Evolutionary conservation across 2,888 invertebrate species (phyloP), one percentile per base, ranked within the genome.

Genomic region (Hirtodrosophila alboralis): DNA sequence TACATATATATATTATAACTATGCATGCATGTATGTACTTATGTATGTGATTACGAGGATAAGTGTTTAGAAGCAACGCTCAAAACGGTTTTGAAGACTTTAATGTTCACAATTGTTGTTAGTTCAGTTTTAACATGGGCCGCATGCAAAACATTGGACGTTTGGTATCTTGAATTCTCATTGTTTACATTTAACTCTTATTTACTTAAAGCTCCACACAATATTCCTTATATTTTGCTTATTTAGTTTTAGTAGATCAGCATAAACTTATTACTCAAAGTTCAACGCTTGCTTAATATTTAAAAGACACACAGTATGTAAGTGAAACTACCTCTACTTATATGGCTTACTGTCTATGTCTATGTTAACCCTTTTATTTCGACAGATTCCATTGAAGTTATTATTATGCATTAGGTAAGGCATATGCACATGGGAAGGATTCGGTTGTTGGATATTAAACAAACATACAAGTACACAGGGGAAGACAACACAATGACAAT

Each of bases 251-350:
- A 48, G 54, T 69, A 44, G 40, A 62, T 66, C 53, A 51, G 44
- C 57, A 66, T 51, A 41, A 61, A 43, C 44, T 30, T 36, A 57
- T 38, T 40, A 48, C 37, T 69, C 21, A 27, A 54, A 48, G 41
- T 60, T 51, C 34, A 51, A 58, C 66, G 63, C 59, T 72, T 75
- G 77, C 72, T 78, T 80, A 78, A 75, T 51, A 65, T 58, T 52
- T 75, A 80, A 77, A 78, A 78, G 78, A 78, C 78, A 80, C 78
- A 80, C 77, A 77, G 67, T 80, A 78, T 64, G 63, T 61, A 71
- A 74, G 59, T 73, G 70, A 67, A 73, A 65, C 65, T 76, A 79
- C 54, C 33, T 49, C 53, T 59, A 60, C 51, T 65, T 41, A 65
- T 43, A 59, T 59, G 68, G 47, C 60, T 60, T 65, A 65, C 54